These are phyloP conservation scores for Atta colombica DNA, from an alignment of 1,140 invertebrate genomes.

Conservation along the genomic window DNA sequence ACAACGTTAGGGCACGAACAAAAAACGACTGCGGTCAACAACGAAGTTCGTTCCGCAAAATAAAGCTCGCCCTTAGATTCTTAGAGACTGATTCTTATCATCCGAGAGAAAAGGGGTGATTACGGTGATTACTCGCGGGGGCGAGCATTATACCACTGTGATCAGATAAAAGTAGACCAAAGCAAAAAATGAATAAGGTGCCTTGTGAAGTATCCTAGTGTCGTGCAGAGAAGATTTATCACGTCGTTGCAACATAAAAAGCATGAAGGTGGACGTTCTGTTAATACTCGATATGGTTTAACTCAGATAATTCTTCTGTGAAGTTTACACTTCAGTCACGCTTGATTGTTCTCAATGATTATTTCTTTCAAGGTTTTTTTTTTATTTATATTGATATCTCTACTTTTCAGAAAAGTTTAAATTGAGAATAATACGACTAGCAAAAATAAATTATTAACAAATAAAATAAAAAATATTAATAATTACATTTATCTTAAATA, in stretches of 20 bases:
- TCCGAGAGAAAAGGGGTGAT: conserved; percentile 12
- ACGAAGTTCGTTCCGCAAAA: conserved; percentile 45
- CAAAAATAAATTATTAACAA: conserved; percentile 1
- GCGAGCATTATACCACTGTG: not conserved
- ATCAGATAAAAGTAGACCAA: conserved; percentile 54
- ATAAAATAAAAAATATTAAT: too few relatives aligned
- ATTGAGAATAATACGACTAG: not conserved
- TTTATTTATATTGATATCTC: not conserved
- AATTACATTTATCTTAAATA: not conserved
- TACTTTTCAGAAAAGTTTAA: not conserved
- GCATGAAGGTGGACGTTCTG: conserved; percentile 7
- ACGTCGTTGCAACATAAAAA: conserved; percentile 22
- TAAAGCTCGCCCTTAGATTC: conserved; percentile 35
- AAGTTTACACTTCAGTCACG: not conserved
- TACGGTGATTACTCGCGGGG: conserved; percentile 12
- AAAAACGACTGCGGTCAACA: conserved; percentile 38
- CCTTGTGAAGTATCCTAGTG: not conserved
- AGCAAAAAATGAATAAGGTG: conserved; percentile 45
- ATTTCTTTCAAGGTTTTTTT: not conserved
- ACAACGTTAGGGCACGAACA: conserved; percentile 22
- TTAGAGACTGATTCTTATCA: conserved; percentile 49
- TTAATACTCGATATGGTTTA: conserved; percentile 22
- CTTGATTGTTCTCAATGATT: not conserved
- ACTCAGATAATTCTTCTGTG: not conserved
- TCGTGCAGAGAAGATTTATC: conserved; percentile 40